These are phyloP conservation scores for Pegea sp. DNA, from an alignment of 23 tunicate species.

Conservation along the genomic window DNA sequence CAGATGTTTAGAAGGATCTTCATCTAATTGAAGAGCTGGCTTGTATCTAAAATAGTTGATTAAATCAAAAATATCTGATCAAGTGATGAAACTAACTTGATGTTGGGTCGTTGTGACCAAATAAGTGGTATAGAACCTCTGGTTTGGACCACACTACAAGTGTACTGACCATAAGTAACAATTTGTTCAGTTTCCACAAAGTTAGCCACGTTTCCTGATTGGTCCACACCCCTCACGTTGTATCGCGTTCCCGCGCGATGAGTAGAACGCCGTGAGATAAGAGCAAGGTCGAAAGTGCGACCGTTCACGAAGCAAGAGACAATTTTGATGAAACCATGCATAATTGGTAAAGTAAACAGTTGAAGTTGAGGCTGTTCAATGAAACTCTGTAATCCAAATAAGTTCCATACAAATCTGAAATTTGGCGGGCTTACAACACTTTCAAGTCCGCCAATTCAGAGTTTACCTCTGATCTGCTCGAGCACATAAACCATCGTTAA, in stretches of 20 bases:
- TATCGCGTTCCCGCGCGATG: slow-evolving; percentile 83
- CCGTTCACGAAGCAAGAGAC: slow-evolving; percentile 66
- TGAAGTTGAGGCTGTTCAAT: slow-evolving; percentile 47
- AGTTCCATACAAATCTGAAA: slow-evolving; percentile 83
- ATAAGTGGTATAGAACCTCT: slow-evolving; percentile 87
- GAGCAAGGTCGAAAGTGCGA: slow-evolving; percentile 64
- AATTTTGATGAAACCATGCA: slow-evolving; percentile 76
- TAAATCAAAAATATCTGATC: background rate
- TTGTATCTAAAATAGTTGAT: too few species aligned
- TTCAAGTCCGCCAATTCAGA: background rate
- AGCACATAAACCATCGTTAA: slow-evolving; percentile 6
- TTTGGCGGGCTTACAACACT: too few species aligned
- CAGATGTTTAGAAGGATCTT: slow-evolving; percentile 8
- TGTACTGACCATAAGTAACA: slow-evolving; percentile 31
- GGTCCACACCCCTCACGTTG: slow-evolving; percentile 67
- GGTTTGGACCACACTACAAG: slow-evolving; percentile 74
- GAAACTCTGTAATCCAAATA: slow-evolving; percentile 30
- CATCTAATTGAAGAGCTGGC: slow-evolving; percentile 21
- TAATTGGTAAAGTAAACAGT: slow-evolving; percentile 44
- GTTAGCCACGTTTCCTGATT: slow-evolving; percentile 76
- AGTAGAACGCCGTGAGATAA: slow-evolving; percentile 63
- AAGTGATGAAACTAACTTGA: slow-evolving; percentile 19
- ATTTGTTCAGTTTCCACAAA: slow-evolving; percentile 97
- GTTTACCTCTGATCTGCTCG: slow-evolving; percentile 76
- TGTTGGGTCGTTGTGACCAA: slow-evolving; percentile 81